These are phyloP conservation scores for Lepilemur septentrionalis DNA, from an alignment of 2,797 vertebrate genomes.

Conservation along the genomic window DNA sequence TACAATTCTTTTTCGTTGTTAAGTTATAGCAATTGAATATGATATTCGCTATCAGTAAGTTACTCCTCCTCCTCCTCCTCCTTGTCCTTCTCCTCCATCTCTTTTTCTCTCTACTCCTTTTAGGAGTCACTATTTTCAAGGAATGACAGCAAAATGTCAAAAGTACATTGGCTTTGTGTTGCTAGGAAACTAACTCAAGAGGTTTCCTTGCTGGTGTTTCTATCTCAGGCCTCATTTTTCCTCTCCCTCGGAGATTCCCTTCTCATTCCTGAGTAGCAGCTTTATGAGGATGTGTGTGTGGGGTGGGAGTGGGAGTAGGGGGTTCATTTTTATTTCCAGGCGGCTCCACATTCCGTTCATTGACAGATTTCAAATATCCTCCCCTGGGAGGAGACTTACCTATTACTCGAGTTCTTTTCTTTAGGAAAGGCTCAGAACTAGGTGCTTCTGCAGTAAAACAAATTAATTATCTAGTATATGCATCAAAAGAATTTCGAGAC, in stretches of 20 bases:
- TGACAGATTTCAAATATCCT: neutral
- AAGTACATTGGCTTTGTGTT: neutral
- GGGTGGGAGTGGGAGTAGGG: accelerated
- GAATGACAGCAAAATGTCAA: constrained; percentile 40
- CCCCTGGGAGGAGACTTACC: neutral
- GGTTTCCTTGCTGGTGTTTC: neutral
- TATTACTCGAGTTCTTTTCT: neutral
- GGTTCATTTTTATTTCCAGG: neutral
- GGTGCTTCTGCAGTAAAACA: neutral
- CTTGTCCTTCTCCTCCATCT: neutral
- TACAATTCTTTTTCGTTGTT: neutral
- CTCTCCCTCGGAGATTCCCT: neutral
- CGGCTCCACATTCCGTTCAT: neutral
- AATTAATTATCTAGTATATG: neutral
- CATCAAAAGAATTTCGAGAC: neutral
- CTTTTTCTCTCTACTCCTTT: constrained; percentile 8
- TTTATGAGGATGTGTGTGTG: neutral
- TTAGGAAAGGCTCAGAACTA: neutral
- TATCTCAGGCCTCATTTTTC: neutral
- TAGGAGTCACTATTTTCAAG: constrained; percentile 46
- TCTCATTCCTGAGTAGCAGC: neutral
- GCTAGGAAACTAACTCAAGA: constrained; percentile 46
- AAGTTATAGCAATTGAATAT: neutral
- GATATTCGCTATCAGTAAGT: neutral
- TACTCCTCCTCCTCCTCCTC: neutral